Evolutionary conservation across 2,797 vertebrate genomes (phyloP).

Genomic region (Halcyon smyrnensis): DNA sequence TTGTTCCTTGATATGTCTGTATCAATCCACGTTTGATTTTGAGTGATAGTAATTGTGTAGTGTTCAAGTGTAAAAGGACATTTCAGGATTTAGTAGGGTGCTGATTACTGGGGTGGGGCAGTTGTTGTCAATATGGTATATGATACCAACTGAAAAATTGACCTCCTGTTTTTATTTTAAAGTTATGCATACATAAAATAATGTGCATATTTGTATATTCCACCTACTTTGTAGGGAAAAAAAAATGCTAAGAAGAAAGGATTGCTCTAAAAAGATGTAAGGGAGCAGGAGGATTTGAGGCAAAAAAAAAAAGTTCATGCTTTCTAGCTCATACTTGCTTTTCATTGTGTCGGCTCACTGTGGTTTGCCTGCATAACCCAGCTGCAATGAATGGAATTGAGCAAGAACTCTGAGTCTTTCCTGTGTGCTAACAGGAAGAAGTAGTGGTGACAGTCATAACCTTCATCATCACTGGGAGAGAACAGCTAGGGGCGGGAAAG

Average conservation of each 20-base stretch:
- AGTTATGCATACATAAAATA: not conserved
- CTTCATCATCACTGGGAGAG: constrained; percentile 23
- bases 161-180: not conserved
- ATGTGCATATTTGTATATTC: not conserved
- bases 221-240: not conserved
- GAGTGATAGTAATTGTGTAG: not conserved
- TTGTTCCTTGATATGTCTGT: not conserved
- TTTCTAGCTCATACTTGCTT: constrained; percentile 5
- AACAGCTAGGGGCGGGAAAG: not conserved
- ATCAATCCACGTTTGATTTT: not conserved
- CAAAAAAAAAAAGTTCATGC: not conserved
- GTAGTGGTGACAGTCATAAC: constrained; percentile 12
- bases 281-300: not conserved
- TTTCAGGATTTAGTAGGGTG: not conserved
- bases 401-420: not conserved
- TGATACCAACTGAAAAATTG: not conserved
- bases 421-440: constrained; percentile 25
- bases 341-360: not conserved
- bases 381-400: not conserved
- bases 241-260: not conserved
- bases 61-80: not conserved
- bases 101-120: not conserved
- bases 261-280: not conserved
- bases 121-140: not conserved
- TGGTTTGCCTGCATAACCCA: constrained; percentile 28